Base-by-base conservation (phyloP, 2,113 vertebrate genomes). In the Megaleporinus macrocephalus region DNA sequence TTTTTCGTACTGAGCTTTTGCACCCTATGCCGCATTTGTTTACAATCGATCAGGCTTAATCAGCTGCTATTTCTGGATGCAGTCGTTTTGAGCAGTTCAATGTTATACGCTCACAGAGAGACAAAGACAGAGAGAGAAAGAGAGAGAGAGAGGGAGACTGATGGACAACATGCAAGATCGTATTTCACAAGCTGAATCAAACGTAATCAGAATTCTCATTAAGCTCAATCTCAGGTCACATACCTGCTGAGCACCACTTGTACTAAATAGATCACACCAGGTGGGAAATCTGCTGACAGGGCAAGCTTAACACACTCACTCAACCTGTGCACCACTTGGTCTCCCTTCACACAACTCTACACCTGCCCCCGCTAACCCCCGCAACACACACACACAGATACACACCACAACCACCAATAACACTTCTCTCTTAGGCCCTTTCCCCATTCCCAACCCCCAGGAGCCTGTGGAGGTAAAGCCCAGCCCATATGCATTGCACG, bases 11-110 rank as follows among this genome's bases (percentile, higher is more conserved):
- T 22, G 6, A 76, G 72, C 24, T 41, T 62, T 66, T 44, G 57
- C 26, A 51, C 30, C 26, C 71, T 47, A 78, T 27, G 7, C 24
- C 36, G 13, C 72, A 68, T 75, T 75, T 75, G 62, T 81, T 80
- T 77, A 83, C 18, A 76, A 80, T 86, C 81, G 71, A 86, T 80
- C 78, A 86, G 77, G 36, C 77, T 83, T 80, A 29, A 79, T 79
- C 65, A 69, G 78, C 76, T 63, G 76, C 76, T 71, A 82, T 75
- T 79, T 79, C 65, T 55, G 70, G 62, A 75, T 63, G 57, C 24
- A 47, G 59, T 73, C 57, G 65, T 73, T 80, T 65, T 65, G 57
- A 83, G 68, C 70, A 80, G 71, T 66, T 82, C 66, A 76, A 77
- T 76, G 74, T 57, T 41, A 77, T 14, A 24, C 55, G 53, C 24